Conservation (phyloP, 2,113 vertebrate genomes). For the Grammomys surdaster region DNA sequence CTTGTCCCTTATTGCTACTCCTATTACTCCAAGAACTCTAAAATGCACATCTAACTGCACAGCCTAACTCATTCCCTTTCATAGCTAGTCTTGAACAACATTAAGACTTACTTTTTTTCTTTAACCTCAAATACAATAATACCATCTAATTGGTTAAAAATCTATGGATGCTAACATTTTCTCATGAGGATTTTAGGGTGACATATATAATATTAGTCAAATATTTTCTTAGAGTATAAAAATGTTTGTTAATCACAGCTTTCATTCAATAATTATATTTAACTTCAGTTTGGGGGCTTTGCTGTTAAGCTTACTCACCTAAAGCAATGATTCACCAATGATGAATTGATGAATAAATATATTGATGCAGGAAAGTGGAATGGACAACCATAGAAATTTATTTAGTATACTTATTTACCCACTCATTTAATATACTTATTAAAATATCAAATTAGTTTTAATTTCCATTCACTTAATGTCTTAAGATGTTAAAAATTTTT, state of each 20-base stretch:
- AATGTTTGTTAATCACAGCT: neutral
- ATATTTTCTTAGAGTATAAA: conserved; percentile 26
- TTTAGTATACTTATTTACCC: neutral
- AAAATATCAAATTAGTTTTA: neutral
- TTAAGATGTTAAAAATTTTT: neutral
- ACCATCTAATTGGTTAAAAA: conserved; percentile 14
- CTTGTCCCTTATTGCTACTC: neutral
- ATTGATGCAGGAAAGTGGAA: neutral
- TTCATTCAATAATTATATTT: neutral
- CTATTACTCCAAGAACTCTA: neutral
- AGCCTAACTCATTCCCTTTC: neutral
- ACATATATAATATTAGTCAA: neutral
- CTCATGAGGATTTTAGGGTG: neutral
- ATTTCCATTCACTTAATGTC: neutral
- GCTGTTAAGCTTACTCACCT: neutral
- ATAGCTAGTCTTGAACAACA: neutral
- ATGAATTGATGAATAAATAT: neutral
- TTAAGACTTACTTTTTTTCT: neutral
- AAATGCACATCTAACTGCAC: neutral
- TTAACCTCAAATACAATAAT: neutral
- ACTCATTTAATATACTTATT: neutral
- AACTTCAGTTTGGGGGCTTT: neutral
- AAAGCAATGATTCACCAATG: neutral
- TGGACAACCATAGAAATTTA: neutral
- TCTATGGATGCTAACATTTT: neutral